These are phyloP conservation scores for Chelonia mydas DNA, from an alignment of 2,797 vertebrate genomes.

Conservation along the genomic window DNA sequence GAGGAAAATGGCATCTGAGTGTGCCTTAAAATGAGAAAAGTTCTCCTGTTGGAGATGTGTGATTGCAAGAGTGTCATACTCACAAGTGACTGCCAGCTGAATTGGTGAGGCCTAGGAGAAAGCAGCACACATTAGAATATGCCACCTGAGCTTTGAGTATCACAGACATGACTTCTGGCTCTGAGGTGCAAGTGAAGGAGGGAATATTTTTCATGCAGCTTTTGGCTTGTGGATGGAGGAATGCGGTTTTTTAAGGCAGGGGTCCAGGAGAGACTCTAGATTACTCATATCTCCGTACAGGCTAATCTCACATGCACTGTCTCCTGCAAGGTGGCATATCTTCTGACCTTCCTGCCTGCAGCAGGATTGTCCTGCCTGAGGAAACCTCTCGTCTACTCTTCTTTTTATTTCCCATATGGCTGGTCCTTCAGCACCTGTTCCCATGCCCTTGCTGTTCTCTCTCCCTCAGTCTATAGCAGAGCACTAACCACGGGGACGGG, in stretches of 20 bases:
- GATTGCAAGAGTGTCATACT: neutral
- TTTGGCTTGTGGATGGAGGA: neutral
- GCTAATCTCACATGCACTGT: neutral
- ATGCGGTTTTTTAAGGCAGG: neutral
- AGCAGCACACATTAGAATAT: neutral
- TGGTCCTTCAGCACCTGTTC: neutral
- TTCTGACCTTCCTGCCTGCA: neutral
- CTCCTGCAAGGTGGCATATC: neutral
- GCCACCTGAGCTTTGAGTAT: neutral
- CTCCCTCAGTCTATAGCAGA: too few relatives aligned
- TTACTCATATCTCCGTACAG: neutral
- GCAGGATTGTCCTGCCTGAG: neutral
- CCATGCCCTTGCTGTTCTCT: neutral
- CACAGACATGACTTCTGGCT: neutral
- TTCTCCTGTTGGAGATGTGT: neutral
- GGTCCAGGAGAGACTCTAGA: neutral
- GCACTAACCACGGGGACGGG: too few relatives aligned
- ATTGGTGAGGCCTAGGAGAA: neutral
- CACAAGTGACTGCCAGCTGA: neutral
- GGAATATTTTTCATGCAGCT: neutral
- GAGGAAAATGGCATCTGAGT: accelerated
- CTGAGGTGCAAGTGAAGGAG: neutral
- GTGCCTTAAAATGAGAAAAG: neutral
- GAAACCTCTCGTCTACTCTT: neutral
- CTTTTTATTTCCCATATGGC: neutral